Percentiles rank a stretch among this genome's conserved stretches.
These are phyloP conservation scores for Condylostylus longicornis DNA, from an alignment of 1,140 invertebrate genomes.

Conservation along the genomic window DNA sequence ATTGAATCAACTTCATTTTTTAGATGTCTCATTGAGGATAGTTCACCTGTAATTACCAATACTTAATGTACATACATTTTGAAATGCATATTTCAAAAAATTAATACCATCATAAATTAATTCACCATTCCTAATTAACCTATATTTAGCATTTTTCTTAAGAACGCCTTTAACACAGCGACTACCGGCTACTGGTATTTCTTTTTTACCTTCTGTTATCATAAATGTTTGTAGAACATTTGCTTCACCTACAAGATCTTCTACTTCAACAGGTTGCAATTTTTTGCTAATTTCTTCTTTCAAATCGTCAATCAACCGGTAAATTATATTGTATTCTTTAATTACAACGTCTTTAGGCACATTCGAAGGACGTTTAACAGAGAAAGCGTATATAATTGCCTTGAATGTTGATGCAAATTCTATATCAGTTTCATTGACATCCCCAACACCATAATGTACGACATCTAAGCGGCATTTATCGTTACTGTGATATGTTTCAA, in stretches of 20 bases:
- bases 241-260: slow-evolving; percentile 73
- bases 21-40: slow-evolving; percentile 71
- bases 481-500: slow-evolving; percentile 71
- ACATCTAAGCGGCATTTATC: slow-evolving; percentile 66
- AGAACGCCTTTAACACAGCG: slow-evolving; percentile 65
- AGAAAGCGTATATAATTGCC: slow-evolving; percentile 77
- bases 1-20: slow-evolving; percentile 78
- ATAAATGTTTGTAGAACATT: slow-evolving; percentile 70
- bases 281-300: slow-evolving; percentile 60
- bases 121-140: slow-evolving; percentile 53
- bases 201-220: slow-evolving; percentile 66
- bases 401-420: slow-evolving; percentile 73
- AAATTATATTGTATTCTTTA: slow-evolving; percentile 71
- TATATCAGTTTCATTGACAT: slow-evolving; percentile 66
- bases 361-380: slow-evolving; percentile 43
- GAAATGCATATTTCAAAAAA: background rate
- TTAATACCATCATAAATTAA: slow-evolving; percentile 53
- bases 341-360: slow-evolving; percentile 40
- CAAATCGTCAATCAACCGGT: slow-evolving; percentile 77
- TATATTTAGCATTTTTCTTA: slow-evolving; percentile 50
- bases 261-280: slow-evolving; percentile 53
- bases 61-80: background rate
- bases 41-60: slow-evolving; percentile 39
- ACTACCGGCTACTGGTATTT: slow-evolving; percentile 76
- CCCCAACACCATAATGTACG: slow-evolving; percentile 80